phyloP scores from a whole-genome alignment of 2,113 vertebrate species.

The Okapia johnstoni region DNA sequence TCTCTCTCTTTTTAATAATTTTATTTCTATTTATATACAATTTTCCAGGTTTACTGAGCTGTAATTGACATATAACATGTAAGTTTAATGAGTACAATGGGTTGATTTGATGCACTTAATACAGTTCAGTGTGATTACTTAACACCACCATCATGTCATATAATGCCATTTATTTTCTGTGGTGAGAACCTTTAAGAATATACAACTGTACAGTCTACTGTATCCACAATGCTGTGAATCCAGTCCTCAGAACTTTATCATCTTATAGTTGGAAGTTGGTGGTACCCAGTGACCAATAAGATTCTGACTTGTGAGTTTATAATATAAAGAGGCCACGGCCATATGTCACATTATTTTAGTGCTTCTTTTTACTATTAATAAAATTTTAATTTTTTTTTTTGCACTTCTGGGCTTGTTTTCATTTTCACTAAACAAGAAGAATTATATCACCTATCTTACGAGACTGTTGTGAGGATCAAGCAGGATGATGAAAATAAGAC shows the following conservation, averaged over 20 bases:
- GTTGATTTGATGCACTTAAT: neutral
- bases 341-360: neutral
- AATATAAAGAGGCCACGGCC: neutral
- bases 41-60: neutral
- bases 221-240: neutral
- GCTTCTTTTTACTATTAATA: neutral
- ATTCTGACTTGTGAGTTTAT: neutral
- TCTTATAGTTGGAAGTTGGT: neutral
- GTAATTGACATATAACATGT: neutral
- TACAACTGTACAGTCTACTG: accelerated
- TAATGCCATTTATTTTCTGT: neutral
- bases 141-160: neutral
- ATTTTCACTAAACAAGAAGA: neutral
- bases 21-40: neutral
- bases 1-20: neutral
- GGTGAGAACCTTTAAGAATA: neutral
- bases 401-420: neutral
- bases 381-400: neutral
- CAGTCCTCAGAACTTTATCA: neutral
- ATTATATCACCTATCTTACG: too few species aligned
- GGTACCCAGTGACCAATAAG: neutral
- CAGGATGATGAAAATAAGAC: neutral
- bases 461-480: neutral
- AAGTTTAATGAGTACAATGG: neutral
- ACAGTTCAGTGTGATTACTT: neutral